Conservation (phyloP, 2,888 invertebrate genomes). For the Apocheima hispidaria region DNA sequence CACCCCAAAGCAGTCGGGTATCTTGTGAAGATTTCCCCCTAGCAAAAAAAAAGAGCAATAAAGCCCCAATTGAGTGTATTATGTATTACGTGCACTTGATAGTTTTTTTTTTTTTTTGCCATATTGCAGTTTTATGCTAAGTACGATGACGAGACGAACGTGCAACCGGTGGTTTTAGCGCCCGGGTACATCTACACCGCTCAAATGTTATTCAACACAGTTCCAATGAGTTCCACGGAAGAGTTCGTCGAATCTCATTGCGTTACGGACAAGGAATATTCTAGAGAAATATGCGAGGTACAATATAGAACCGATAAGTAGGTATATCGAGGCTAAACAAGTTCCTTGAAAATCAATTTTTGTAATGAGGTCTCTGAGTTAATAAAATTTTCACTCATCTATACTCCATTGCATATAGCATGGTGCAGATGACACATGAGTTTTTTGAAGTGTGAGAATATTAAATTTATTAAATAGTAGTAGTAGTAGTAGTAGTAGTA, state of each 20-base stretch:
- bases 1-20: no score
- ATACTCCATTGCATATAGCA: no score
- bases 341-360: neutral
- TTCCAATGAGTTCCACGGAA: slow-evolving; percentile 53
- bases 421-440: no score
- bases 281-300: slow-evolving; percentile 55
- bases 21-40: no score
- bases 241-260: slow-evolving; percentile 54
- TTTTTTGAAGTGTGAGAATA: no score
- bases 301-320: neutral
- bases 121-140: slow-evolving; percentile 62
- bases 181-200: slow-evolving; percentile 61
- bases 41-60: no score
- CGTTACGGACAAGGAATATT: slow-evolving; percentile 48
- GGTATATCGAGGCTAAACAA: neutral
- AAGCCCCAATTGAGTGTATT: no score
- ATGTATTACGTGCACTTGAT: no score
- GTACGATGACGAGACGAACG: slow-evolving; percentile 61
- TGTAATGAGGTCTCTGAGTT: neutral
- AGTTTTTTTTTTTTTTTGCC: no score
- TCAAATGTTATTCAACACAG: slow-evolving; percentile 57
- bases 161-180: slow-evolving; percentile 49
- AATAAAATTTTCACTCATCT: neutral
- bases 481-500: no score
- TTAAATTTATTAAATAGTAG: no score